Evolutionary conservation across 2,113 vertebrate species (phyloP).

Genomic region (Cryptomyrus ogoouensis): DNA sequence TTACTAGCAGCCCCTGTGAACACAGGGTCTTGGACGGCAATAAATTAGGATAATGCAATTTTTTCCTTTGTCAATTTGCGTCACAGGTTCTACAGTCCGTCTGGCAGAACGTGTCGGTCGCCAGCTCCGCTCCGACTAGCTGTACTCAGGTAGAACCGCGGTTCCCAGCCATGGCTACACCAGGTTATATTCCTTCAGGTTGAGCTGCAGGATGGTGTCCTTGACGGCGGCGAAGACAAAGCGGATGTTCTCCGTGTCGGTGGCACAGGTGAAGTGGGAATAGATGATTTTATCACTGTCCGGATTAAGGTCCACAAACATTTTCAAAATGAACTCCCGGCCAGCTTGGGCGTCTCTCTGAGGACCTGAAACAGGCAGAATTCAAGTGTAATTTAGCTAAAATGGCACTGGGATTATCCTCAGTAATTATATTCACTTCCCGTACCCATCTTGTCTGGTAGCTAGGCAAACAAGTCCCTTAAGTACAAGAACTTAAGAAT

Average conservation of each 20-base stretch:
- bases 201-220: slow-evolving; percentile 89
- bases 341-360: slow-evolving; percentile 84
- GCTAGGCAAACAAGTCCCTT: neutral
- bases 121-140: slow-evolving; percentile 45
- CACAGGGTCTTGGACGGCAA: slow-evolving; percentile 77
- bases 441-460: neutral
- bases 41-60: slow-evolving; percentile 87
- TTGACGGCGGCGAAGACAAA: slow-evolving; percentile 95
- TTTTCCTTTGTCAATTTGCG: slow-evolving; percentile 40
- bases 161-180: slow-evolving; percentile 50
- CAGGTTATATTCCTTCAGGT: slow-evolving; percentile 93
- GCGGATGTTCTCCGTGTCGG: slow-evolving; percentile 92
- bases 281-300: slow-evolving; percentile 95
- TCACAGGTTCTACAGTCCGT: slow-evolving; percentile 75
- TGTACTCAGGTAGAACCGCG: slow-evolving; percentile 34
- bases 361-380: slow-evolving; percentile 62
- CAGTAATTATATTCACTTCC: neutral
- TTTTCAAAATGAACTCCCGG: slow-evolving; percentile 91
- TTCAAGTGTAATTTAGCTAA: neutral
- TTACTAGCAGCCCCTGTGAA: slow-evolving; percentile 69
- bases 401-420: neutral
- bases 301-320: slow-evolving; percentile 95
- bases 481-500: neutral
- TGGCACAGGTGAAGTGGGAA: slow-evolving; percentile 95
- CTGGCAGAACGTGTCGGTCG: slow-evolving; percentile 51